A percentile compares a stretch with the other conserved stretches of the same genome.
Conservation (phyloP, 1,140 invertebrate species). For the Pogonomyrmex barbatus region DNA sequence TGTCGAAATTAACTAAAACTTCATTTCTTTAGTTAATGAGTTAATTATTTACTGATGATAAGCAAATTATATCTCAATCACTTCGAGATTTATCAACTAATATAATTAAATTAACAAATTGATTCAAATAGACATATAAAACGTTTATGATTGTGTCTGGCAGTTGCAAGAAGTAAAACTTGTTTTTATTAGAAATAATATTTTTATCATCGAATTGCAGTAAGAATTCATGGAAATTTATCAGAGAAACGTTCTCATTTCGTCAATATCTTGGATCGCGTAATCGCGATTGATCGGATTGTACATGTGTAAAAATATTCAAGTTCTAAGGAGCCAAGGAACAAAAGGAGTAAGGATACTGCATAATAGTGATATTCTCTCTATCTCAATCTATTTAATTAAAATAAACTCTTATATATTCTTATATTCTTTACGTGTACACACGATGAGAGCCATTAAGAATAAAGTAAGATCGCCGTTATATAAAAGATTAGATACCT, state of each 20-base stretch:
- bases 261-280: not conserved
- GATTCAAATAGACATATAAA: not conserved
- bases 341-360: not conserved
- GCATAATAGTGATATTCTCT: not conserved
- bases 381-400: not conserved
- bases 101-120: not conserved
- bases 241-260: not conserved
- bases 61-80: not conserved
- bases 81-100: not conserved
- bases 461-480: not conserved
- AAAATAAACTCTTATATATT: not conserved
- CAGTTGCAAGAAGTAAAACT: not conserved
- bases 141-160: not conserved
- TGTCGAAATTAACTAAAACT: not conserved
- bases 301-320: not conserved
- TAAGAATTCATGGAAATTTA: not conserved
- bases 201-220: not conserved
- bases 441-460: not conserved
- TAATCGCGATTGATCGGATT: not conserved
- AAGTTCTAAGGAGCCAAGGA: not conserved
- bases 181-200: not conserved
- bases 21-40: not conserved
- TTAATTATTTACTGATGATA: not conserved
- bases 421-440: not conserved
- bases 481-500: constrained; percentile 50